Conservation (phyloP, 1,140 invertebrate genomes). For the Pararge aegeria region DNA sequence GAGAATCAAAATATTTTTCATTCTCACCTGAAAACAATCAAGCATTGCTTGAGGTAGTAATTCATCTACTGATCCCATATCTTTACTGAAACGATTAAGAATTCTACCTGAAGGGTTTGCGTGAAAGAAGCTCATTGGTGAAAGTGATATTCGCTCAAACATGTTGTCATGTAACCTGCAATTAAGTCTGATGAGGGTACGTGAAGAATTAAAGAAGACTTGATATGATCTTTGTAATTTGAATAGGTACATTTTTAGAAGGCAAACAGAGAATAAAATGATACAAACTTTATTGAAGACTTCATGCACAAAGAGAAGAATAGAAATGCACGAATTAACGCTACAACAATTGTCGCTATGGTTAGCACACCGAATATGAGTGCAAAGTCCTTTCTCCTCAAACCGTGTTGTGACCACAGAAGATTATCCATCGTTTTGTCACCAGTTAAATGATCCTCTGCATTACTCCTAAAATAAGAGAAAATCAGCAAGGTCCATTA, state of each 20-base stretch:
- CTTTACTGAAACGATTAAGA: slow-evolving; percentile 80
- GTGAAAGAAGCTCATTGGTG: slow-evolving; percentile 90
- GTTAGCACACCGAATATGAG: slow-evolving; percentile 63
- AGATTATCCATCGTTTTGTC: slow-evolving; percentile 57
- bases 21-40: slow-evolving; percentile 82
- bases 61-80: slow-evolving; percentile 89
- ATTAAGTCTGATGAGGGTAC: no score
- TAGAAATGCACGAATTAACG: slow-evolving; percentile 83
- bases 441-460: slow-evolving; percentile 62
- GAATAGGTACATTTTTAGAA: no score
- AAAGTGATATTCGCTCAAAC: slow-evolving; percentile 82
- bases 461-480: slow-evolving; percentile 51
- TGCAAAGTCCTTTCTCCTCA: slow-evolving; percentile 48
- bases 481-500: no score
- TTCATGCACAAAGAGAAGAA: slow-evolving; percentile 89
- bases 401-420: slow-evolving; percentile 58
- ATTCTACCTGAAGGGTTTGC: slow-evolving; percentile 85
- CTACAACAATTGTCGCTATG: slow-evolving; percentile 78
- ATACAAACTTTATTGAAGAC: slow-evolving; percentile 82
- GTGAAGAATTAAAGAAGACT: no score
- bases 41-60: slow-evolving; percentile 87
- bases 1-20: no score
- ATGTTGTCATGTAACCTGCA: slow-evolving; percentile 83
- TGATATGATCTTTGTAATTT: no score
- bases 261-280: neutral